Conservation (phyloP, 35 echinoderm and acorn worm genomes). For the Eucidaris tribuloides region DNA sequence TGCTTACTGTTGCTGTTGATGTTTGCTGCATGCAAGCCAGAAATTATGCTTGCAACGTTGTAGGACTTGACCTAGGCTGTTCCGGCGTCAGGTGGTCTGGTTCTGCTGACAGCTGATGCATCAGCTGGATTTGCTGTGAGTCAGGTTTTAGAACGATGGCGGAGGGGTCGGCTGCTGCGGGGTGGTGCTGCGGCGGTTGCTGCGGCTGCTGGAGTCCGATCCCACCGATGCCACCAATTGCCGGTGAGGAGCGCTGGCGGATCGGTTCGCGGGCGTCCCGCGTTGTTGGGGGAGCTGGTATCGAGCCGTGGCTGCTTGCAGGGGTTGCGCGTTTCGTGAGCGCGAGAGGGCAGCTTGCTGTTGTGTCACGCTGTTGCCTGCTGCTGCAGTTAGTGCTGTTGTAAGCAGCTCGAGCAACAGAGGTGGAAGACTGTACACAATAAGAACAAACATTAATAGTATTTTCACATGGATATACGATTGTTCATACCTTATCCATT, state of each 20-base stretch:
- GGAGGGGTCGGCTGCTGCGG: too few species aligned
- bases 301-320: background rate
- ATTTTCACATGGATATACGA: too few species aligned
- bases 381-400: conserved; percentile 47
- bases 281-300: conserved; percentile 2
- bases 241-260: background rate
- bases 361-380: conserved; percentile 62
- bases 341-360: conserved; percentile 40
- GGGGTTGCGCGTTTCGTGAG: too few species aligned
- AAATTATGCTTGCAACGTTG: conserved; percentile 84
- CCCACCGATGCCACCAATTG: background rate
- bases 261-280: background rate
- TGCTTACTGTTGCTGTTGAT: conserved; percentile 96
- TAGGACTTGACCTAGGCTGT: conserved; percentile 65
- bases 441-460: too few species aligned
- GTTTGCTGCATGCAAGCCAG: conserved; percentile 93
- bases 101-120: conserved; percentile 85
- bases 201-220: background rate
- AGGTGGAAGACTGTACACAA: conserved; percentile 76
- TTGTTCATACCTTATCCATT: too few species aligned
- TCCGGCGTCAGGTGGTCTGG: conserved; percentile 60
- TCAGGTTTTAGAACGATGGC: conserved; percentile 62
- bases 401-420: conserved; percentile 81
- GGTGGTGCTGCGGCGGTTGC: background rate
- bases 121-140: conserved; percentile 63